Conservation (phyloP, 2,113 vertebrate genomes). For the Beaufortia kweichowensis region DNA sequence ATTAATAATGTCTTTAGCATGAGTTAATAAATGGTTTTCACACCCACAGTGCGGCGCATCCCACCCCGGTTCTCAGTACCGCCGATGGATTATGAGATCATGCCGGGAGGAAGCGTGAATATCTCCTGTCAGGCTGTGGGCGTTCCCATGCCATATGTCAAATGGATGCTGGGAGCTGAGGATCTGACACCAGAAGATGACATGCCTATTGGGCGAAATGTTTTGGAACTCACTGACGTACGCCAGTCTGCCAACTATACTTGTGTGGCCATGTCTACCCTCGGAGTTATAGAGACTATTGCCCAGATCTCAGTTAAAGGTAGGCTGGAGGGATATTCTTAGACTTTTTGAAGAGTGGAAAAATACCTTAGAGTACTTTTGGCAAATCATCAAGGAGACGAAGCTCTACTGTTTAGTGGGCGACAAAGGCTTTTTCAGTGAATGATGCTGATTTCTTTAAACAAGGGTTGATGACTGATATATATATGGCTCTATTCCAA, state of each 20-base stretch:
- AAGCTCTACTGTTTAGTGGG: background rate
- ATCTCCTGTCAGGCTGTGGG: conserved; percentile 98
- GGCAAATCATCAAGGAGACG: background rate
- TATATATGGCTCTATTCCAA: background rate
- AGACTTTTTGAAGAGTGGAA: no score
- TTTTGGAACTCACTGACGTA: conserved; percentile 93
- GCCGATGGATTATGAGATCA: conserved; percentile 97
- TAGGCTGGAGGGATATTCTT: background rate
- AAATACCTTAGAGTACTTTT: no score
- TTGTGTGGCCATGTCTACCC: conserved; percentile 98
- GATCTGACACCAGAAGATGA: conserved; percentile 98
- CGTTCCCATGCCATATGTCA: conserved; percentile 98
- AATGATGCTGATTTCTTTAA: background rate
- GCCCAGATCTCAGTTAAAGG: conserved; percentile 98
- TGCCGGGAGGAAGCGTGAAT: conserved; percentile 97
- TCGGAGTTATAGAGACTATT: conserved; percentile 97
- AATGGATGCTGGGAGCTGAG: conserved; percentile 98
- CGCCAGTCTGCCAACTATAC: conserved; percentile 98
- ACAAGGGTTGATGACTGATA: background rate
- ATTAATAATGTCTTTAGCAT: conserved; percentile 48
- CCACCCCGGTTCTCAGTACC: conserved; percentile 97
- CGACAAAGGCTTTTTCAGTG: background rate
- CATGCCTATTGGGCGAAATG: conserved; percentile 98
- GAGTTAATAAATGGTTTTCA: conserved; percentile 39
- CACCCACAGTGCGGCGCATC: conserved; percentile 88